Conservation (phyloP, 2,888 invertebrate species). For the Agonopterix subpropinquella region DNA sequence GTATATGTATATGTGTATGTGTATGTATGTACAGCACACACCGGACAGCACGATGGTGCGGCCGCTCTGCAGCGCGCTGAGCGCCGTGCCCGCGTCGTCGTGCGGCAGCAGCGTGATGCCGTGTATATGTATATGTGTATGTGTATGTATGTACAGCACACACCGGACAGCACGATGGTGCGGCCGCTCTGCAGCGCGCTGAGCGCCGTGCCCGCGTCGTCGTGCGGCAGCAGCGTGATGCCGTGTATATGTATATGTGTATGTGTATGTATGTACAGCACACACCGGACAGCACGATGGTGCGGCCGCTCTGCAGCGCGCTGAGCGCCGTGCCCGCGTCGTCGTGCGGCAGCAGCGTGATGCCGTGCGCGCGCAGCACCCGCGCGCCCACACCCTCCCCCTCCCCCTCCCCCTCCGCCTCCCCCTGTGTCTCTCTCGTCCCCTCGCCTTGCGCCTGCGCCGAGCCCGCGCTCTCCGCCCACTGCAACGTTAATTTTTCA, state of each 20-base stretch:
- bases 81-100: constrained; percentile 83
- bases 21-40: constrained; percentile 31
- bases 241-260: too few species aligned
- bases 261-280: background rate
- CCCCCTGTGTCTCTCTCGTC: constrained; percentile 21
- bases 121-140: too few species aligned
- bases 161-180: too few species aligned
- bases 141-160: too few species aligned
- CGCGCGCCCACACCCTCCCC: background rate
- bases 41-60: constrained; percentile 89
- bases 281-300: constrained; percentile 85
- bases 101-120: constrained; percentile 91
- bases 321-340: constrained; percentile 82
- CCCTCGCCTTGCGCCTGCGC: constrained; percentile 28
- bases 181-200: constrained; percentile 91
- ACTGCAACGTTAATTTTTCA: too few species aligned
- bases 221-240: constrained; percentile 89
- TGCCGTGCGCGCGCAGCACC: constrained; percentile 88
- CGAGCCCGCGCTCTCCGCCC: constrained; percentile 5
- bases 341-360: constrained; percentile 89
- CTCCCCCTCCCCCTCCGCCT: constrained; percentile 2
- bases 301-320: constrained; percentile 90
- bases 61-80: constrained; percentile 89
- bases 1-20: too few species aligned
- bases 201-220: constrained; percentile 82